phyloP scores from a whole-genome alignment of 2,888 invertebrate genomes.

The Phengaris alcon region DNA sequence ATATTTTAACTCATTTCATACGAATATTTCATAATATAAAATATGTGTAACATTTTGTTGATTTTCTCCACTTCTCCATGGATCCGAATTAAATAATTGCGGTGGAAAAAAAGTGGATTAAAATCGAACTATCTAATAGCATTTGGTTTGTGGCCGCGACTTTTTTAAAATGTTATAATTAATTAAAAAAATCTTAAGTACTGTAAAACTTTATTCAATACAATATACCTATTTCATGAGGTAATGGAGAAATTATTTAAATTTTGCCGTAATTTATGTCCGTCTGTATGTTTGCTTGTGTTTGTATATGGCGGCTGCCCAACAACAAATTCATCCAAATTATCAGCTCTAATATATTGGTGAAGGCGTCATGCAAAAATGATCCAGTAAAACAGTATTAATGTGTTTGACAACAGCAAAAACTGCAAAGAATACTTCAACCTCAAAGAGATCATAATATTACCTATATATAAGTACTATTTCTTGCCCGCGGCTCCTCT shows the following conservation, averaged over 20 bases:
- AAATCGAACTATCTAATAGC: too few species aligned
- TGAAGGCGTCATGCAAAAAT: slow-evolving; percentile 37
- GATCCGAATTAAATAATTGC: too few species aligned
- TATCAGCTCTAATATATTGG: slow-evolving; percentile 39
- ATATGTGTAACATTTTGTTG: too few species aligned
- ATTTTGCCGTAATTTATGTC: slow-evolving; percentile 35
- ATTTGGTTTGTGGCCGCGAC: too few species aligned
- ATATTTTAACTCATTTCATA: too few species aligned
- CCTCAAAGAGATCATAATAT: too few species aligned
- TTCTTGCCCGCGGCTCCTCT: too few species aligned
- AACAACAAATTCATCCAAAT: slow-evolving; percentile 42
- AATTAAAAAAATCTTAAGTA: slow-evolving; percentile 5
- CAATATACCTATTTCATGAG: slow-evolving; percentile 18
- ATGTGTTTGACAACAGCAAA: not conserved
- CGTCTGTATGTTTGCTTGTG: slow-evolving; percentile 36
- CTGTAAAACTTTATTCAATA: slow-evolving; percentile 33
- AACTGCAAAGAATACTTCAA: not conserved
- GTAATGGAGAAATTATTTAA: slow-evolving; percentile 41
- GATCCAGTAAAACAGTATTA: not conserved
- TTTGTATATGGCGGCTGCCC: slow-evolving; percentile 34
- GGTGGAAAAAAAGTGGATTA: too few species aligned
- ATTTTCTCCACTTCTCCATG: too few species aligned
- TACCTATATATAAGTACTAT: too few species aligned
- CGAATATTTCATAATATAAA: too few species aligned
- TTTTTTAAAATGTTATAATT: not conserved